phyloP scores from a whole-genome alignment of 1,140 invertebrate genomes.

The Anoplophora glabripennis region DNA sequence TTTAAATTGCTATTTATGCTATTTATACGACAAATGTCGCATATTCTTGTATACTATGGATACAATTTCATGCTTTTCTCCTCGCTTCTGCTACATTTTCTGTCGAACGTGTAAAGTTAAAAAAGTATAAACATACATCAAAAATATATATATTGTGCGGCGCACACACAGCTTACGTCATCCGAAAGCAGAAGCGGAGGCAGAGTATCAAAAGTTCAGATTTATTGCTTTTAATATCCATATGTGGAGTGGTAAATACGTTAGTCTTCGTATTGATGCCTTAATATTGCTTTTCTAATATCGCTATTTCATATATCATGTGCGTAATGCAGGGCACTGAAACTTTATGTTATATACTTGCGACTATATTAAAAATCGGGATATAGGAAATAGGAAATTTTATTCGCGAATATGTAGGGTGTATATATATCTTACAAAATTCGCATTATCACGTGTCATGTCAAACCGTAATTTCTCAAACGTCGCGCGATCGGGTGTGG shows the following conservation, averaged over 20 bases:
- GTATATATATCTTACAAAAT: too few relatives aligned
- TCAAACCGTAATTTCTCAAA: too few relatives aligned
- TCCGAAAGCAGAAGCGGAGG: constrained; percentile 19
- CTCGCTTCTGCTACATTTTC: neutral
- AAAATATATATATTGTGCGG: constrained; percentile 13
- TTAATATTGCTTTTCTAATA: constrained; percentile 16
- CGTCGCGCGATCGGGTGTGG: too few relatives aligned
- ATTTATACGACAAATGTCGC: too few relatives aligned
- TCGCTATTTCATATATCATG: constrained; percentile 25
- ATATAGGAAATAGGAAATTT: constrained; percentile 12
- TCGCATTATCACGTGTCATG: too few relatives aligned
- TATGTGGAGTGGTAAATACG: constrained; percentile 28
- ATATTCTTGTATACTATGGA: too few relatives aligned
- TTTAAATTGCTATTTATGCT: too few relatives aligned
- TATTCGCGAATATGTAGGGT: neutral
- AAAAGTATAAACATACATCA: constrained; percentile 13
- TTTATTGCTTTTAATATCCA: constrained; percentile 37
- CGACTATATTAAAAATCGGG: constrained; percentile 17
- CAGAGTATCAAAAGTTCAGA: constrained; percentile 29
- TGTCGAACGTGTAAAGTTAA: neutral
- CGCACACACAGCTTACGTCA: neutral
- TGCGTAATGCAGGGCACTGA: neutral
- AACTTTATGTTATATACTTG: constrained; percentile 17
- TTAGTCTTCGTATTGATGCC: constrained; percentile 26
- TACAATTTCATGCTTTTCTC: too few relatives aligned